Conservation (phyloP, 2,888 invertebrate genomes). For the Nowickia ferox region DNA sequence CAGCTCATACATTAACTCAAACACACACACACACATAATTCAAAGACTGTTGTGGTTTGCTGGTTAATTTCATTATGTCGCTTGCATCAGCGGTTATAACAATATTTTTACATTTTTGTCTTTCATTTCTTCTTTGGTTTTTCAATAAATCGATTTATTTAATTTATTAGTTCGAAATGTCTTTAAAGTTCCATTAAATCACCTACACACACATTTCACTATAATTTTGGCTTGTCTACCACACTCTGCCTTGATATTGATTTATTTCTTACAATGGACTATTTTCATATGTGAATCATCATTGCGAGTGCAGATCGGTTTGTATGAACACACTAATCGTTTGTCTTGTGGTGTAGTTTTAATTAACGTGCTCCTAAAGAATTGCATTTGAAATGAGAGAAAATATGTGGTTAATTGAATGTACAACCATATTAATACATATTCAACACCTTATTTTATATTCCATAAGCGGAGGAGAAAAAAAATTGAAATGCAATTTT, state of each 20-base stretch:
- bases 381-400: neutral
- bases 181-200: constrained; percentile 56
- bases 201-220: constrained; percentile 39
- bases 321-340: constrained; percentile 36
- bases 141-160: constrained; percentile 61
- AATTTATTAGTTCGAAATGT: constrained; percentile 64
- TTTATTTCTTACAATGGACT: constrained; percentile 41
- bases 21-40: constrained; percentile 15
- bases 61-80: constrained; percentile 21
- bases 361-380: constrained; percentile 20
- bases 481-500: neutral
- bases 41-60: constrained; percentile 1
- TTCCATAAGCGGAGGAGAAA: neutral
- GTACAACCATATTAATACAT: constrained; percentile 18
- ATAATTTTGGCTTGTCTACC: constrained; percentile 8
- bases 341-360: constrained; percentile 42
- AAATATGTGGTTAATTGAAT: constrained; percentile 13
- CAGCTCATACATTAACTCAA: constrained; percentile 28
- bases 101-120: constrained; percentile 46
- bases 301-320: neutral
- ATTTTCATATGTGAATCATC: constrained; percentile 56
- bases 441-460: constrained; percentile 25
- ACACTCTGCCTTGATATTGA: constrained; percentile 22
- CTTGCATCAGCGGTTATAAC: constrained; percentile 41
- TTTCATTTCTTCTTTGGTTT: constrained; percentile 3